Base-by-base conservation (phyloP, 2,113 vertebrate genomes). In the Periophthalmodon schlosseri region DNA sequence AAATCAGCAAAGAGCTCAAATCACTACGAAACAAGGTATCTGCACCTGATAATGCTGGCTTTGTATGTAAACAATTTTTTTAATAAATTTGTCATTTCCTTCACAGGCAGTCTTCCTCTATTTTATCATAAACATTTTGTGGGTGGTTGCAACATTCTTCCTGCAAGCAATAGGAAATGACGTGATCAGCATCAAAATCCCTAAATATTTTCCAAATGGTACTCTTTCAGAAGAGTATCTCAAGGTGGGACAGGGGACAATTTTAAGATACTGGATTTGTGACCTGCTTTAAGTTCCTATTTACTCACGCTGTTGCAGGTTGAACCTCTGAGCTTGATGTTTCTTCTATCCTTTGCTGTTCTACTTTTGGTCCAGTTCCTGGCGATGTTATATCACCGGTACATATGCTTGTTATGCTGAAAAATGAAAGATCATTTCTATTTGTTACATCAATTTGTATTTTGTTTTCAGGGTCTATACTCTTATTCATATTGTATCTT, bases 321-420 rank as follows among this genome's bases (percentile, higher is more conserved):
- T 80, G 94, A 95, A 79, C 94, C 94, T 12, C 68, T 94, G 63
- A 93, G 93, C 71, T 82, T 95, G 81, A 95, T 95, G 94, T 95
- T 95, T 79, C 87, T 95, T 82, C 61, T 94, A 67, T 93, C 93
- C 3, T 94, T 95, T 71, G 93, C 93, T 15, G 0, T 94, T 60
- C 91, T 94, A 70, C 90, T 95, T 13, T 0, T 93, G 3, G 16
- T 94, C 71, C 93, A 95, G 86, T 94, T 95, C 80, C 18, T 94
- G 74, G 92, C 94, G 24, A 95, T 95, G 94, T 89, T 95, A 46
- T 95, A 94, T 84, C 94, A 95, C 91, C 93, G 94, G 94, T 95
- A 91, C 9, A 73, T 21, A 36, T 49, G 58, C n/a, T 65, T 50
- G 71, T 36, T 58, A 33, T 0, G 49, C n/a, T 39, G 9, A 47